A percentile compares a stretch with the other conserved stretches of the same genome.
phyloP scores from a whole-genome alignment of 2,113 vertebrate genomes.

The Oncorhynchus gorbuscha region DNA sequence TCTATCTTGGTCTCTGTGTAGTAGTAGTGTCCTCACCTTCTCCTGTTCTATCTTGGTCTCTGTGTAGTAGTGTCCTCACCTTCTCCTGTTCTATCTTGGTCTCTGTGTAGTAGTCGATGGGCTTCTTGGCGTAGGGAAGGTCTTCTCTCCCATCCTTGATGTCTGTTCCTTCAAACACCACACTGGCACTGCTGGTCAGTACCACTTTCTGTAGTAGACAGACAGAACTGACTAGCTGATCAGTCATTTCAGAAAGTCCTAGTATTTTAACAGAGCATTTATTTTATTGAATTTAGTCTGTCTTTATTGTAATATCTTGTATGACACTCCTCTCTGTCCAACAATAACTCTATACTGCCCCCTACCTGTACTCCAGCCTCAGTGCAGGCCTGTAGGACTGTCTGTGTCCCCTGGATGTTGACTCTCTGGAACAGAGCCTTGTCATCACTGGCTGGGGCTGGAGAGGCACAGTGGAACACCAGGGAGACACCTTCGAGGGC shows the following conservation, averaged over 20 bases:
- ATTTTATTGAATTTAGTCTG: too few species aligned
- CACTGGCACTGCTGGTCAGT: slow-evolving; percentile 96
- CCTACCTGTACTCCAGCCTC: slow-evolving; percentile 90
- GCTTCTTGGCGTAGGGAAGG: slow-evolving; percentile 86
- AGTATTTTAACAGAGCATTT: neutral
- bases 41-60: too few species aligned
- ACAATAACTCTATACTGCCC: neutral
- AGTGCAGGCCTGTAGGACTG: slow-evolving; percentile 84
- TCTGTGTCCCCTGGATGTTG: slow-evolving; percentile 86
- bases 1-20: too few species aligned
- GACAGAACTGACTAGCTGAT: neutral
- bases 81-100: slow-evolving; percentile 88
- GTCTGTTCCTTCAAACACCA: slow-evolving; percentile 91
- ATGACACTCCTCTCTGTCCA: neutral
- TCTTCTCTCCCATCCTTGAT: slow-evolving; percentile 92
- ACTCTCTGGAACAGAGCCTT: slow-evolving; percentile 86
- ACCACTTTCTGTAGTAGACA: slow-evolving; percentile 82
- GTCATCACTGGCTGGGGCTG: slow-evolving; percentile 85
- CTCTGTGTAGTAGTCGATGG: slow-evolving; percentile 95
- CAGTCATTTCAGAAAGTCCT: neutral
- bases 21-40: too few species aligned
- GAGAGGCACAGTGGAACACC: slow-evolving; percentile 95
- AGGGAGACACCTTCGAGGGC: slow-evolving; percentile 81
- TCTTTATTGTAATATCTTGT: neutral
- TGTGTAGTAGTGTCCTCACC: slow-evolving; percentile 46